Percentiles rank a stretch among this genome's conserved stretches.
Conservation (phyloP, 2,797 vertebrate species). For the Mycteria americana region DNA sequence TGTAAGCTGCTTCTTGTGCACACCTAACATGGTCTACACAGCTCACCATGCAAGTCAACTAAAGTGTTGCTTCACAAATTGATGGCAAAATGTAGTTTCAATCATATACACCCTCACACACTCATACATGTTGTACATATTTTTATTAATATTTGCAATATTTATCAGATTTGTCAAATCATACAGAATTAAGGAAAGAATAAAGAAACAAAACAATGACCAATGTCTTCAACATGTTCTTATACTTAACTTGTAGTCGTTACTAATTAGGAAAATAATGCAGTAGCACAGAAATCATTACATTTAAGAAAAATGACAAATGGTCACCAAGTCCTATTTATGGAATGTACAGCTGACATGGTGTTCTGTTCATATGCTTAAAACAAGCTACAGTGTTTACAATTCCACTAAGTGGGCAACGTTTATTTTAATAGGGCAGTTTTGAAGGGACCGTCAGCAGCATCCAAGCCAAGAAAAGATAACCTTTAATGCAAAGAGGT, state of each 20-base stretch:
- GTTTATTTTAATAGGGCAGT: not conserved
- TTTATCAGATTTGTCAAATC: not conserved
- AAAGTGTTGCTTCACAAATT: not conserved
- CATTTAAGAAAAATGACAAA: not conserved
- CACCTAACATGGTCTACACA: accelerated
- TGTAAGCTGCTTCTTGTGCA: not conserved
- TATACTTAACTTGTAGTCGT: not conserved
- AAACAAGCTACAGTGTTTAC: not conserved
- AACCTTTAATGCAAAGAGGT: not conserved
- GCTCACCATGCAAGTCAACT: not conserved
- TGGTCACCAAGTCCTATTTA: not conserved
- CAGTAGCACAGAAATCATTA: not conserved
- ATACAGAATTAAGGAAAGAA: not conserved
- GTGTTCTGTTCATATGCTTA: not conserved
- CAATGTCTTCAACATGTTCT: not conserved
- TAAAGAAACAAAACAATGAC: not conserved
- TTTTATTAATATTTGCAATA: not conserved
- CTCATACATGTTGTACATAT: not conserved
- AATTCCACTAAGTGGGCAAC: not conserved
- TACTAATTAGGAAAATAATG: not conserved
- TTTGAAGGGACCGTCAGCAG: not conserved
- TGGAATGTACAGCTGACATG: not conserved
- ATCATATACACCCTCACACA: not conserved
- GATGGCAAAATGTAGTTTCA: not conserved
- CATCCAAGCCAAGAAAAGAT: not conserved